Base-by-base conservation (phyloP, 1,140 invertebrate species). In the Drosophila bifasciata region DNA sequence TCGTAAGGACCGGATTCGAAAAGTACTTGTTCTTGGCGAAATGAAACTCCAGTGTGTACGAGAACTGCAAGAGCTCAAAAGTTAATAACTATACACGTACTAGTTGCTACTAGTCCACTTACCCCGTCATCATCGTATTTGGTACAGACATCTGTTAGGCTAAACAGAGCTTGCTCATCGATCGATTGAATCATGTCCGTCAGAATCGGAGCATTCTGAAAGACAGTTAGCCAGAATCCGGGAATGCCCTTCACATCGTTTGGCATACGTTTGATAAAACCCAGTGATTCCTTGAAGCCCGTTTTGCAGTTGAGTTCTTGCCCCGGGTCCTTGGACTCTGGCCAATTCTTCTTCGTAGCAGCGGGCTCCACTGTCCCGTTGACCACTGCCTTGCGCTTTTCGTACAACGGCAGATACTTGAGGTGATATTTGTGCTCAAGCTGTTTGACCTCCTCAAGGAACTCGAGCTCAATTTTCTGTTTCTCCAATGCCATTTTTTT, bases 11-110 rank as follows among this genome's bases (percentile, higher is more conserved):
- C 7, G 94, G 93, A 92, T 99, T 98, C n/a, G 96, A 95, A 91
- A 99, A 99, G 92, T 95, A 99, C 84, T 99, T 97, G 92, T 99
- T 99, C 64, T 96, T 94, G 23, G 95, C 94, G 92, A 99, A 99
- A 91, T 98, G 94, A 93, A 99, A 99, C 92, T 98, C 96, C 70
- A 99, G 92, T 15, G 85, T 89, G n/a, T 91, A 92, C n/a, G 91
- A 92, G 49, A 97, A 80, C 89, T 91, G 41, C 7, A 8, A 0
- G 2, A 6, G 17, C 48, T 56, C 66, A 66, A 76, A 84, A 91
- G 90, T 15, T n/a, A 16, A 94, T n/a, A 16, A 94, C 11, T 40
- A 16, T 6, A 6, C 23, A 5, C 19, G 3, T 39, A 9, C 2
- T 4, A 5, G 51, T 21, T 4, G 6, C 0, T 19, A 3, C 19